Evolutionary conservation across 2,888 invertebrate genomes (phyloP), one percentile per base, ranked within the genome.

Genomic region (Drosophila diplacantha): DNA sequence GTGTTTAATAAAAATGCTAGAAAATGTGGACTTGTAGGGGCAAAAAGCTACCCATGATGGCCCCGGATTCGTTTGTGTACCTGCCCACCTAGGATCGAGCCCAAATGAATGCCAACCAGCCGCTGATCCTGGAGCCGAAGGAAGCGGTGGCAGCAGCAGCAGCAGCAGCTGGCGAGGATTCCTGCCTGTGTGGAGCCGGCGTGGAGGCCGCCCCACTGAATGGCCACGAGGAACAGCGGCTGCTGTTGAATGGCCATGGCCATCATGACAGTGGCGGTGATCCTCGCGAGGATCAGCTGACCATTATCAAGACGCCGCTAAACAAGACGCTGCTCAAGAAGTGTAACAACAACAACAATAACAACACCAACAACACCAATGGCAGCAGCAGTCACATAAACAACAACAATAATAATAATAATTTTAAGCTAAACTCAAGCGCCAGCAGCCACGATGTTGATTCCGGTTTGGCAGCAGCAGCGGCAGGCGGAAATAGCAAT

Each of bases 311-410:
- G 59, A 83, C 83, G 22, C 85, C 85, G 18, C 51, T 85, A 11
- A 85, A 73, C 18, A 85, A 85, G 54, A 85, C 85, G 20, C 63
- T 85, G 49, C 65, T 85, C 1, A 84, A 84, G 61, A 85, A 85
- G 71, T 85, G 85, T 67, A 84, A 62, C 52, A 72, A 47, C 39
- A 71, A 37, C 64, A 72, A 32, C 29, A 68, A 31, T 22, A 59
- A 31, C 41, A 62, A 22, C 39, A 57, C 5, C 55, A 67, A 7
- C 57, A 68, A 8, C 60, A 63, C 35, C 52, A 60, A 41, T 59
- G 58, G 39, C 51, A 60, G 39, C 67, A 12, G 24, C 53, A 56
- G 14, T 38, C 20, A n/a, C 22, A 50, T 9, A 32, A 39, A 14
- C n/a, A 55, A 20, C 20, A 44, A 26, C 3, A 43, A 43, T 6